These are phyloP conservation scores for Falco columbarius DNA, from an alignment of 2,797 vertebrate species.

Conservation along the genomic window DNA sequence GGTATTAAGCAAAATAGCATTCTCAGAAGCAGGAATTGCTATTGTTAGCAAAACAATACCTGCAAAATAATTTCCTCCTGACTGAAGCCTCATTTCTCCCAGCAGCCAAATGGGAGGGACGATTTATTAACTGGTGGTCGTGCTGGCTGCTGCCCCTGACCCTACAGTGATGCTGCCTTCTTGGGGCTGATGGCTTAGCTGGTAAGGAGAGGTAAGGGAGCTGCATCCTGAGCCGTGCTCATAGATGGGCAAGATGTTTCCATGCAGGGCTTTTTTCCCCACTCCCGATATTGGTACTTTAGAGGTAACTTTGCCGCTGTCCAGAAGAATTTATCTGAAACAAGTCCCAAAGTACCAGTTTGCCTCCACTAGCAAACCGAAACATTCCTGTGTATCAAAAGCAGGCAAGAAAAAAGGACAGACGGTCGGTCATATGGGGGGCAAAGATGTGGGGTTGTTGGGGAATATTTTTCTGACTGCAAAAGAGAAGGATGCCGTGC, in stretches of 20 bases:
- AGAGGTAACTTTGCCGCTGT: not conserved
- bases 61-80: conserved; percentile 64
- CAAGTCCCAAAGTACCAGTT: not conserved
- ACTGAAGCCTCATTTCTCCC: conserved; percentile 39
- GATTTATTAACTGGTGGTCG: conserved; percentile 17
- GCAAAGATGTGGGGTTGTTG: not conserved
- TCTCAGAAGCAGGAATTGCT: conserved; percentile 67
- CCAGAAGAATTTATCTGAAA: not conserved
- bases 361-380: not conserved
- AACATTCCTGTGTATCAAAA: rapidly evolving
- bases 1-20: conserved; percentile 74
- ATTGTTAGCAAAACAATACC: conserved; percentile 78
- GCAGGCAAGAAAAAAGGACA: not conserved
- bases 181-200: not conserved
- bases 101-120: conserved; percentile 8
- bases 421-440: rapidly evolving
- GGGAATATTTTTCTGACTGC: not conserved
- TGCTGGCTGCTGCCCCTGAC: not conserved
- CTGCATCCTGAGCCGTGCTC: rapidly evolving
- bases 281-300: rapidly evolving
- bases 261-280: rapidly evolving
- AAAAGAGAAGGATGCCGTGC: rapidly evolving
- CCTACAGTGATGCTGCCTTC: rapidly evolving
- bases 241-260: rapidly evolving
- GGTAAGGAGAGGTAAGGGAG: not conserved